These are phyloP conservation scores for Eupithecia subumbrata DNA, from an alignment of 2,888 invertebrate genomes.

Conservation along the genomic window DNA sequence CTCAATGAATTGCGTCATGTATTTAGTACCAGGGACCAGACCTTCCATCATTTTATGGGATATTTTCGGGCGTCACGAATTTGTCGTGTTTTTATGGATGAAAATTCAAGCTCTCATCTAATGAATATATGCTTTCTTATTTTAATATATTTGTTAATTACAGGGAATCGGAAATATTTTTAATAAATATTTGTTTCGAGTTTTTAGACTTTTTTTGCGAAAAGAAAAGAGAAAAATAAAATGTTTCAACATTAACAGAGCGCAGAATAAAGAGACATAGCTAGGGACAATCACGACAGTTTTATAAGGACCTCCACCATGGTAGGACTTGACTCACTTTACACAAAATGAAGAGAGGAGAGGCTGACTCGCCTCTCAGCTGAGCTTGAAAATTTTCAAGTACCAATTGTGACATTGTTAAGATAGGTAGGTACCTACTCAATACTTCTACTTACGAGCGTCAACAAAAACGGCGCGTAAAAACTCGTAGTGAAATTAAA, in stretches of 20 bases:
- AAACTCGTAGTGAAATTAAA: not conserved
- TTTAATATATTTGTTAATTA: not conserved
- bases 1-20: conserved; percentile 60
- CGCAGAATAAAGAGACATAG: not conserved
- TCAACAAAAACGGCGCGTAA: not conserved
- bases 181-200: not conserved
- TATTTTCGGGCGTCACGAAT: not conserved
- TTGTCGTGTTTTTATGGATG: not conserved
- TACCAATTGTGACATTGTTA: not conserved
- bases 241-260: not conserved
- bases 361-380: not conserved
- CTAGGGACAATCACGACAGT: not conserved
- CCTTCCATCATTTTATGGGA: conserved; percentile 30
- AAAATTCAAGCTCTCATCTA: not conserved
- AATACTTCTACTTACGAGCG: not conserved
- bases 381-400: not conserved
- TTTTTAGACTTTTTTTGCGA: not conserved
- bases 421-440: not conserved
- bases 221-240: not conserved
- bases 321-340: not conserved
- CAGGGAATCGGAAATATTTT: not conserved
- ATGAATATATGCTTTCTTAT: not conserved
- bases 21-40: conserved; percentile 32
- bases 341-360: not conserved
- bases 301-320: not conserved